Percentiles rank a stretch among this genome's conserved stretches.
Evolutionary conservation across 2,113 vertebrate genomes (phyloP).

Genomic region (Phylloscopus trochiloides): DNA sequence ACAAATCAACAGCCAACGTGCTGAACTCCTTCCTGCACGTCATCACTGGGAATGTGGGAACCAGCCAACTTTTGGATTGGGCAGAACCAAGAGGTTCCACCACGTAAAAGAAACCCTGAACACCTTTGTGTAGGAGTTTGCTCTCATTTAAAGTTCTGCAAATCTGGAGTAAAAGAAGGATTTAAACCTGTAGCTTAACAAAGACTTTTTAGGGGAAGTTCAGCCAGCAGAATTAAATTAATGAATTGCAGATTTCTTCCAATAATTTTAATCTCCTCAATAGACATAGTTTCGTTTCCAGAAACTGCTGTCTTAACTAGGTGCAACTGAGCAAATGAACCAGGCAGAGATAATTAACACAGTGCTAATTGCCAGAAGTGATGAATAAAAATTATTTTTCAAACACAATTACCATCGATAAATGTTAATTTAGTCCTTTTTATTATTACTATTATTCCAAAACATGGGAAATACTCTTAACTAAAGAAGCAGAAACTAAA

Average conservation of each 20-base stretch:
- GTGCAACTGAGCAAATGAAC: conserved; percentile 31
- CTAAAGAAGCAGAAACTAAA: too few species aligned
- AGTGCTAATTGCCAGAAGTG: neutral
- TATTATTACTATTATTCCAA: neutral
- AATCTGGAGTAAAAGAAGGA: neutral
- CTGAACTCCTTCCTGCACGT: conserved; percentile 44
- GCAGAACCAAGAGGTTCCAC: conserved; percentile 41
- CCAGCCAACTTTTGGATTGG: conserved; percentile 21
- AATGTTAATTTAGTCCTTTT: conserved; percentile 30
- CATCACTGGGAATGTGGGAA: conserved; percentile 62
- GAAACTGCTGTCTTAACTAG: conserved; percentile 33
- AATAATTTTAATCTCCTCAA: conserved; percentile 31
- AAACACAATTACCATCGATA: neutral
- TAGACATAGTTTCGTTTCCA: conserved; percentile 18
- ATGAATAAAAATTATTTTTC: conserved; percentile 51
- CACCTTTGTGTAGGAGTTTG: neutral
- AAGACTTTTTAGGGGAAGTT: conserved; percentile 25
- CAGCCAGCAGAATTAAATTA: conserved; percentile 36
- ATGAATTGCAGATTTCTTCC: conserved; percentile 24
- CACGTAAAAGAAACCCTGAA: neutral
- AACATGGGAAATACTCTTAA: conserved; percentile 12
- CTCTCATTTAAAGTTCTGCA: neutral
- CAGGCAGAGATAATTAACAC: conserved; percentile 60
- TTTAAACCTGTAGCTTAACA: neutral
- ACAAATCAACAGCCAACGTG: conserved; percentile 67